Evolutionary conservation across 2,888 invertebrate species (phyloP), one percentile per base, ranked within the genome.

Genomic region (Andrena minutula): DNA sequence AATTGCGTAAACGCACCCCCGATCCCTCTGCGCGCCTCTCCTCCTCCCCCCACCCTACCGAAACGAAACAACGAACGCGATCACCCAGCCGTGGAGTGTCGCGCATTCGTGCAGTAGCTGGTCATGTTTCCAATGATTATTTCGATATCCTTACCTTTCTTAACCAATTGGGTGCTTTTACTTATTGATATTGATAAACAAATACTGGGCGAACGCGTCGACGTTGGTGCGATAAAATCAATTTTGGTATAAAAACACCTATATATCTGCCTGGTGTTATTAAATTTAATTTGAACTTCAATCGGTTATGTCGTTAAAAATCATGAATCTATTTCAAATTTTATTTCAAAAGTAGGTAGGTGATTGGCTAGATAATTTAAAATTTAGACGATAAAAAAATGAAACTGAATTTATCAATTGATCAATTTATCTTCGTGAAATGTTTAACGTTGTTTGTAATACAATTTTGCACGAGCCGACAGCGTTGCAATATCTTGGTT

Each of bases 1-100:
- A 90, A 90, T 90, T 89, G 89, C 87, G 86, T 90, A 90, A 90
- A 88, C 89, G 89, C 89, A 88, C 86, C 85, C 16, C 82, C 75
- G 72, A 87, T 85, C 87, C 87, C 87, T 84, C 80, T 77, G 87
- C 79, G 82, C 76, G 81, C 68, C 47, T 51, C 32, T 61, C 16
- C 41, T 1, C 41, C 41, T 0, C 10, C 35, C 12, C 35, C 8
- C 32, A 0, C 0, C 41, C 10, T 12, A 0, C 51, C 35, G 47
- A 56, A 74, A 83, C 83, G 72, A 81, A 85, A 81, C 76, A 78
- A 63, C 69, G 74, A 68, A 78, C 75, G 64, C 49, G 71, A 74
- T 71, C 80, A 66, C 77, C 77, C 82, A 63, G 73, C 76, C 82
- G 86, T 75, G 60, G 82, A 78, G 77, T 75, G 72, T 75, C 85